Evolutionary conservation across 2,113 vertebrate genomes (phyloP).

Genomic region (Xyrauchen texanus): DNA sequence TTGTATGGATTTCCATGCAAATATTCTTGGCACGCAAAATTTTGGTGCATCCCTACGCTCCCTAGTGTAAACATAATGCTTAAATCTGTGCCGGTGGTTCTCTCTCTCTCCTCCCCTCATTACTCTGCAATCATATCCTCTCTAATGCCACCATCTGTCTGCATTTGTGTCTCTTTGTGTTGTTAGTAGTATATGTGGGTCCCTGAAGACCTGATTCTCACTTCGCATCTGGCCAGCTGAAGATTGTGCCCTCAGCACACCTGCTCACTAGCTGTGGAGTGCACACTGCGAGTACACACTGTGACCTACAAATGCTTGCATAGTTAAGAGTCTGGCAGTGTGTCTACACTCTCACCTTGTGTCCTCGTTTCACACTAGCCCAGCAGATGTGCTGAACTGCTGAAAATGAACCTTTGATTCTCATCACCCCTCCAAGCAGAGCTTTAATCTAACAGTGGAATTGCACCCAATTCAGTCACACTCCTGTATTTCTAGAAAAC

Average conservation of each 20-base stretch:
- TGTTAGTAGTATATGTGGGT: slow-evolving; percentile 21
- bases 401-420: not conserved
- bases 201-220: slow-evolving; percentile 11
- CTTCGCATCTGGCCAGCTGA: not conserved
- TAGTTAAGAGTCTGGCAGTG: slow-evolving; percentile 28
- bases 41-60: not conserved
- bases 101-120: not conserved
- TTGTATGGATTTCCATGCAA: too few species aligned
- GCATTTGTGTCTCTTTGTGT: not conserved
- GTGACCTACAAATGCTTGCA: slow-evolving; percentile 41
- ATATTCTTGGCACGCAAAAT: not conserved
- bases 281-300: slow-evolving; percentile 7
- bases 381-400: slow-evolving; percentile 33
- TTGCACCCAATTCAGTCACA: not conserved
- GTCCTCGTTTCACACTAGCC: slow-evolving; percentile 33
- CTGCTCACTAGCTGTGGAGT: slow-evolving; percentile 16
- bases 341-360: slow-evolving; percentile 29
- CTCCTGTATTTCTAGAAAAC: not conserved
- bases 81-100: slow-evolving; percentile 15
- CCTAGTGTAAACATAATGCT: not conserved
- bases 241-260: slow-evolving; percentile 6
- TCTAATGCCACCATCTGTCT: not conserved
- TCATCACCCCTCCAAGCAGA: not conserved
- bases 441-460: not conserved
- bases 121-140: slow-evolving; percentile 3